Percentiles rank a stretch among this genome's conserved stretches.
Evolutionary conservation across 2,888 invertebrate genomes (phyloP).

Genomic region (Sipunculus nudus): DNA sequence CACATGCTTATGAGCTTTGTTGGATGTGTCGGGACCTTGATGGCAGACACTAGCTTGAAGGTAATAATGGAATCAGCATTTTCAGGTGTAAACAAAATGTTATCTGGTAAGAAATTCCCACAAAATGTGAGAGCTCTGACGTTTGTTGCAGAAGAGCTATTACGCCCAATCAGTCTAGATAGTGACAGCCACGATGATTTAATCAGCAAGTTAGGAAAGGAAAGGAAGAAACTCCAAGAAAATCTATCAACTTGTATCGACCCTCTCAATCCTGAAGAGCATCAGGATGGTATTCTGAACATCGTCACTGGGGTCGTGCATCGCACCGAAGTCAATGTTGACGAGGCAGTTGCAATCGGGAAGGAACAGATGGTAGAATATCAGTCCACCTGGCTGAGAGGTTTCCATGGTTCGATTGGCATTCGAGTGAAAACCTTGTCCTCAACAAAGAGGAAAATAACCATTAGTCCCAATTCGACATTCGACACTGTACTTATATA

Average conservation of each 20-base stretch:
- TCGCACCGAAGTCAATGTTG: no score
- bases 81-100: slow-evolving; percentile 14
- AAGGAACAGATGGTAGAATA: no score
- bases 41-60: slow-evolving; percentile 15
- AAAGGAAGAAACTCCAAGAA: slow-evolving; percentile 13
- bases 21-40: slow-evolving; percentile 18
- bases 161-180: background rate
- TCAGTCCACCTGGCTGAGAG: no score
- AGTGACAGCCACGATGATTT: slow-evolving; percentile 3
- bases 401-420: no score
- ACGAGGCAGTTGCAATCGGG: no score
- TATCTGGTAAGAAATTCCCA: slow-evolving; percentile 19
- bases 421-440: no score
- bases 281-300: slow-evolving; percentile 14
- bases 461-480: no score
- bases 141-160: slow-evolving; percentile 14
- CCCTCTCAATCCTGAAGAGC: slow-evolving; percentile 22
- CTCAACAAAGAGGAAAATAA: no score
- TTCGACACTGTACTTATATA: no score
- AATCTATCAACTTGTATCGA: slow-evolving; percentile 20
- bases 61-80: slow-evolving; percentile 15
- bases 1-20: slow-evolving; percentile 18
- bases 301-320: slow-evolving; percentile 10
- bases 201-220: background rate
- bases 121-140: slow-evolving; percentile 17